Base-by-base conservation (phyloP, 1,140 invertebrate species). In the Aphaenogaster rudis region DNA sequence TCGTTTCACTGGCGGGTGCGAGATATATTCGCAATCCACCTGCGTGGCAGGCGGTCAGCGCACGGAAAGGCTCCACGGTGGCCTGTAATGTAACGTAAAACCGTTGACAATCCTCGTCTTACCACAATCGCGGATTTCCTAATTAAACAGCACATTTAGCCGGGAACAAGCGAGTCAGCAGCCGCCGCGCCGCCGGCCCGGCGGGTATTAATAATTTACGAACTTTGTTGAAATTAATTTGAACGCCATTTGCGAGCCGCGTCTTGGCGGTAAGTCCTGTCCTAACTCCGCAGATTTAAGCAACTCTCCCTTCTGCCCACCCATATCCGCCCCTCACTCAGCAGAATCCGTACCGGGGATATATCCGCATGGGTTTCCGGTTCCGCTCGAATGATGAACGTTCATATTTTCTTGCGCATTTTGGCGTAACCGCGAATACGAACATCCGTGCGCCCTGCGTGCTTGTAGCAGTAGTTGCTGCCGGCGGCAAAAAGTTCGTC, bases 141-240 rank as follows among this genome's bases (percentile, higher is more conserved):
- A 93, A 94, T 93, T 93, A 93, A 94, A 90, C 90, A 86, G 89
- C 88, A 74, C 89, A 92, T 92, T 92, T 94, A 90, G 87, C 69
- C 72, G 88, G 67, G 87, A 89, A 92, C 86, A 88, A 91, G 67
- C 72, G 90, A 88, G 90, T 90, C 91, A 88, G 92, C 91, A 86
- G 42, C 59, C 21, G 54, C 76, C n/a, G 86, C 78, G 80, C 81
- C 88, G 13, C 81, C 88, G 13, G 50, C 66, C 72, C 78, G 72
- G 79, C 57, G 82, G 74, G 89, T 92, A 93, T 94, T 93, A 93
- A 93, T 94, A 93, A 93, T 93, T 93, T 93, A 93, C 66, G 78
- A 91, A 93, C 88, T 93, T 93, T 86, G 84, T 69, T 21, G 86
- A 93, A 93, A 94, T 93, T 94, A 94, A 93, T 93, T 93, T 85